Base-by-base conservation (phyloP, 2,888 invertebrate species). In the Mythimna vitellina region DNA sequence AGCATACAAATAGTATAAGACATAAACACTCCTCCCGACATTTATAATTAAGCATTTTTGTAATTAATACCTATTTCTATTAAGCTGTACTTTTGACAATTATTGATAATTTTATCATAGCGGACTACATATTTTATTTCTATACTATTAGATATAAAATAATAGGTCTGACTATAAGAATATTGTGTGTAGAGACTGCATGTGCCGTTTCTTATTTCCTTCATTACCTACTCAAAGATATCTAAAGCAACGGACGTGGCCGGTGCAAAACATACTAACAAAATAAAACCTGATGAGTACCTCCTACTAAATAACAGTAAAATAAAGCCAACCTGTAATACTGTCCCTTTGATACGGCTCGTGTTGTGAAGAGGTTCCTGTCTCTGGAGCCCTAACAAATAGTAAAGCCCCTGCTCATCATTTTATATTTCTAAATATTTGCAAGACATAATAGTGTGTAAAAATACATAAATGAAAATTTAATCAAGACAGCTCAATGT, bases 51-150 rank as follows among this genome's bases (percentile, higher is more conserved):
- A n/a, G 10, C 14, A 54, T 32, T 42, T 32, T 56, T 72, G 9
- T 71, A 22, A 53, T 42, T 9, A 32, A 70, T 20, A 56, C 46
- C 1, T 29, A 29, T 29, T 29, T n/a, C 42, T 14, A 56, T 54
- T 35, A 57, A 32, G 9, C 29, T 22, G 22, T 70, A 20, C 46
- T 46, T 69, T 46, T 32, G 9, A 32, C 32, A 49, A 12, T 35
- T n/a, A 72, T 56, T 46, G 32, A 35, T 35, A 10, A 72, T 25
- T 42, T n/a, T 73, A 25, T 22, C 32, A 7, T 14, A 70, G 3
- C n/a, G 17, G n/a, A 61, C 12, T 17, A 25, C 29, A 29, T 29
- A 3, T 51, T 25, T 25, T 22, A n/a, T 42, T 63, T 72, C 14
- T 38, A 76, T 7, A 29, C 22, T 22, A 20, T 25, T 51, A 46